Percentiles rank a stretch among this genome's conserved stretches.
phyloP scores from a whole-genome alignment of 2,113 vertebrate genomes.

The Lamprologus tigripictilis region DNA sequence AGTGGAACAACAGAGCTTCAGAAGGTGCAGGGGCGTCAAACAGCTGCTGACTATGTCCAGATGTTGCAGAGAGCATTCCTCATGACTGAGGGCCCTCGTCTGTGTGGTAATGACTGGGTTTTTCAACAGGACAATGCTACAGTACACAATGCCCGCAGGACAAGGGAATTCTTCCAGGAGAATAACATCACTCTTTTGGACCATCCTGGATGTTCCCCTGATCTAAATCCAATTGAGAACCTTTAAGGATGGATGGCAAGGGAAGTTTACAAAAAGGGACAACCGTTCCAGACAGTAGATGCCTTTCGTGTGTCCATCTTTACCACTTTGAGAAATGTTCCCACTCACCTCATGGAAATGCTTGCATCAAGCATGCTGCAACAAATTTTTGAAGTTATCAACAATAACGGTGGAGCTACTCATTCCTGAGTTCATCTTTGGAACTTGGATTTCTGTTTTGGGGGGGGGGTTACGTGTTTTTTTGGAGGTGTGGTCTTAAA shows the following conservation, averaged over 20 bases:
- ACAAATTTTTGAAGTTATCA: neutral
- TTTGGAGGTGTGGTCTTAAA: neutral
- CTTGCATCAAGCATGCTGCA: neutral
- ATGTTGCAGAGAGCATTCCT: neutral
- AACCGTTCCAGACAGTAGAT: neutral
- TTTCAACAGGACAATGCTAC: neutral
- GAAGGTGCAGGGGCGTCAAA: neutral
- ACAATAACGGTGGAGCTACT: neutral
- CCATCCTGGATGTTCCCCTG: neutral
- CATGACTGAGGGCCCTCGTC: neutral
- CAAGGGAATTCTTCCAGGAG: neutral
- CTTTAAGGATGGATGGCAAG: neutral
- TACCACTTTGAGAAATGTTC: neutral
- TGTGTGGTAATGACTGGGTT: neutral
- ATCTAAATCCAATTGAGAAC: neutral
- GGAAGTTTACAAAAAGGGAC: neutral
- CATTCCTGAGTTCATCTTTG: neutral
- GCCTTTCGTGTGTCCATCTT: rapidly evolving
- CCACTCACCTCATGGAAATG: neutral
- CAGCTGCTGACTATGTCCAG: neutral
- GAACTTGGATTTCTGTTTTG: neutral
- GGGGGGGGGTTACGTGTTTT: neutral
- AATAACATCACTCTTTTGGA: neutral
- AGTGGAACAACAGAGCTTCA: neutral
- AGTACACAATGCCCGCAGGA: neutral